A percentile compares a stretch with the other conserved stretches of the same genome.
phyloP scores from a whole-genome alignment of 2,797 vertebrate genomes.

The Neosilurus hyrtlii region DNA sequence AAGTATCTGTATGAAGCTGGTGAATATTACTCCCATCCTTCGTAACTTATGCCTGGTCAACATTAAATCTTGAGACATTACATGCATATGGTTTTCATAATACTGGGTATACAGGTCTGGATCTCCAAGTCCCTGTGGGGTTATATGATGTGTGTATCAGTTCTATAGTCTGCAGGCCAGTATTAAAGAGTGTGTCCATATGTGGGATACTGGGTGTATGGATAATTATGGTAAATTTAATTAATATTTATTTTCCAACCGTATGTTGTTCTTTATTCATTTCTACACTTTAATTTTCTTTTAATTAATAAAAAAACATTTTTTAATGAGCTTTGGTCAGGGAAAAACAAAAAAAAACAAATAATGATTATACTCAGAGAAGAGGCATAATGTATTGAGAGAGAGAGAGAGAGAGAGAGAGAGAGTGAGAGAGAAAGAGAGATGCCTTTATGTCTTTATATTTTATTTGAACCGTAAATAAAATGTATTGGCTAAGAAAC shows the following conservation, averaged over 20 bases:
- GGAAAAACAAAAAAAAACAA: background rate
- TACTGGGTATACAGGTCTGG: slow-evolving; percentile 26
- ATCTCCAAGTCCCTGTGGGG: slow-evolving; percentile 15
- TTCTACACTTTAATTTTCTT: too few relatives aligned
- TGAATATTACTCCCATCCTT: slow-evolving; percentile 46
- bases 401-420: background rate
- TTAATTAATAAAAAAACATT: background rate
- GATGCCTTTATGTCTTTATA: background rate
- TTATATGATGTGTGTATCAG: slow-evolving; percentile 1
- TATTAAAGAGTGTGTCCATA: slow-evolving; percentile 12
- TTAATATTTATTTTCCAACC: background rate
- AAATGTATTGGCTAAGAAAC: background rate
- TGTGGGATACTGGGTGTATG: background rate
- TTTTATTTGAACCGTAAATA: background rate
- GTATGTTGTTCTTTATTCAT: background rate
- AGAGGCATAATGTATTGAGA: background rate
- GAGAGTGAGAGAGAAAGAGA: too few relatives aligned
- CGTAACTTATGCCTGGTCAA: slow-evolving; percentile 12
- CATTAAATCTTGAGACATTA: slow-evolving; percentile 28
- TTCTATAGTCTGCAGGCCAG: background rate
- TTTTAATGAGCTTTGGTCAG: background rate
- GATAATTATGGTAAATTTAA: background rate
- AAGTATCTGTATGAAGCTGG: slow-evolving; percentile 5
- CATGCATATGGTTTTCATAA: slow-evolving; percentile 34
- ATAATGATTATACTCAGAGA: background rate